A percentile compares a stretch with the other conserved stretches of the same genome.
Conservation (phyloP, 2,113 vertebrate species). For the Pangasianodon gigas region DNA sequence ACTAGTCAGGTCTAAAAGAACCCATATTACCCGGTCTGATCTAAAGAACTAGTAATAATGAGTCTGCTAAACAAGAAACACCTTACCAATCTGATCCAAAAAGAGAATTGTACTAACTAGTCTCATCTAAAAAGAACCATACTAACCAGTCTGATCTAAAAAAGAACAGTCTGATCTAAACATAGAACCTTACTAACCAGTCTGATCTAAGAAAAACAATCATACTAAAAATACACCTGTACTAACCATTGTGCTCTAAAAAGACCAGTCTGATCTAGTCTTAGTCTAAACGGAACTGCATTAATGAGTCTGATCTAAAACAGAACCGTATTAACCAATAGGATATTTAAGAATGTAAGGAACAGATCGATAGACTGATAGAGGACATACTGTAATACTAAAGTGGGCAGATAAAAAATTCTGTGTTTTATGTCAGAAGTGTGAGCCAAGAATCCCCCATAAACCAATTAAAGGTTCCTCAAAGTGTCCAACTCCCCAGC, state of each 20-base stretch:
- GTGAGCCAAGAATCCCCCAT: slow-evolving; percentile 12
- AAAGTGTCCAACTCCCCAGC: slow-evolving; percentile 2
- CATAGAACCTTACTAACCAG: neutral
- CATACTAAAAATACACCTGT: neutral
- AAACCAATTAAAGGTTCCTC: slow-evolving; percentile 46
- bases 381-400: neutral
- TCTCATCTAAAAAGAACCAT: neutral
- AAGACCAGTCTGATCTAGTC: neutral
- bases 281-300: neutral
- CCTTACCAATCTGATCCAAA: neutral
- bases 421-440: slow-evolving; percentile 9
- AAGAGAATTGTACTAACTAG: neutral
- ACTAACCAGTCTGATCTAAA: neutral
- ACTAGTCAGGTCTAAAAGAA: neutral
- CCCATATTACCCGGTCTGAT: neutral
- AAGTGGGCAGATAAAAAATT: neutral
- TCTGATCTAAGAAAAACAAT: neutral
- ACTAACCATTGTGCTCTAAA: neutral
- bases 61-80: too few species aligned
- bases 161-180: neutral
- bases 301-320: neutral
- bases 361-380: neutral
- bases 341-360: neutral
- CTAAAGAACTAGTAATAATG: neutral
- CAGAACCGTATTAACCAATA: neutral